Percentiles rank a stretch among this genome's conserved stretches.
phyloP scores from a whole-genome alignment of 1,140 invertebrate species.

The Achroia grisella region DNA sequence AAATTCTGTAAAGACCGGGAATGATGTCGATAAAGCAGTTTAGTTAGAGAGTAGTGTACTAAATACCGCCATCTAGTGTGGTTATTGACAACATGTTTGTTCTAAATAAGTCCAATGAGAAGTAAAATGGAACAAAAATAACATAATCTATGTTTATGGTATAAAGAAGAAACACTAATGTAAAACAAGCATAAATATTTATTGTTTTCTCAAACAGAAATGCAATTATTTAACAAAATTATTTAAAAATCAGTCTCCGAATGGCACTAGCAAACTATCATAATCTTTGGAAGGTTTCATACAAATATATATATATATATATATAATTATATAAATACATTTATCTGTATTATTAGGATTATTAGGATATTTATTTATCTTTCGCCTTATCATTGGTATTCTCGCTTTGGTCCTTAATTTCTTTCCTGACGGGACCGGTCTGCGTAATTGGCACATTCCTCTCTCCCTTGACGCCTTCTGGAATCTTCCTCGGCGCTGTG shows the following conservation, averaged over 20 bases:
- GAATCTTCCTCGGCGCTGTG: conserved; percentile 71
- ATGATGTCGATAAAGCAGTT: no score
- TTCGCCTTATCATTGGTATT: conserved; percentile 16
- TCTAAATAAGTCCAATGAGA: no score
- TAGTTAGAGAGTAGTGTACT: no score
- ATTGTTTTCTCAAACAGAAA: not conserved
- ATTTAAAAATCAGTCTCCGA: not conserved
- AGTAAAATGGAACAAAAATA: no score
- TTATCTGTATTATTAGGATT: no score
- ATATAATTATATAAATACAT: not conserved
- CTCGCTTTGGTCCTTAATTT: conserved; percentile 31
- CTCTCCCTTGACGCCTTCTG: conserved; percentile 34
- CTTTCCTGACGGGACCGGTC: conserved; percentile 46
- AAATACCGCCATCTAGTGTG: no score
- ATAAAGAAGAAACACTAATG: not conserved
- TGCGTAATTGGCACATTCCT: conserved; percentile 35
- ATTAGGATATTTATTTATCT: no score
- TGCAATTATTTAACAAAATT: no score
- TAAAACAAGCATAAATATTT: not conserved
- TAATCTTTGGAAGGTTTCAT: not conserved
- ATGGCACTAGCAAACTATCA: not conserved
- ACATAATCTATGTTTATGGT: no score
- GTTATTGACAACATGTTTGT: no score
- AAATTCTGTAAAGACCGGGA: no score
- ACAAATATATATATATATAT: not conserved